phyloP scores from a whole-genome alignment of 2,797 vertebrate genomes.

The Paguma larvata region DNA sequence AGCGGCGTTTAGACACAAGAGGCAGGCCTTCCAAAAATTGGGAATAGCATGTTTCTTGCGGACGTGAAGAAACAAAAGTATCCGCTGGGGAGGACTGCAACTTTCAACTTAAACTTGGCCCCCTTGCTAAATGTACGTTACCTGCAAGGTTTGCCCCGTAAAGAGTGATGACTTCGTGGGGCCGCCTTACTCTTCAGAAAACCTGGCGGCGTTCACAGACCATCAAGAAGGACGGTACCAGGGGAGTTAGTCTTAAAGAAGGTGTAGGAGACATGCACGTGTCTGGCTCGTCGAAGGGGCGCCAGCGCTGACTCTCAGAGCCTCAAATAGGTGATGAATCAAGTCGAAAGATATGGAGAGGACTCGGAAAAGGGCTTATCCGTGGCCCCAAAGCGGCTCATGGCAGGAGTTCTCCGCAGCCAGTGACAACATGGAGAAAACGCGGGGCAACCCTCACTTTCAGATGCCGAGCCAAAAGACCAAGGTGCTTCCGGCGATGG shows the following conservation, averaged over 20 bases:
- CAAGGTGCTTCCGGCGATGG: not conserved
- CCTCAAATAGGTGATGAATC: slow-evolving; percentile 65
- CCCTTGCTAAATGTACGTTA: not conserved
- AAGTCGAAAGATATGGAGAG: slow-evolving; percentile 47
- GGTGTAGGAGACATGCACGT: slow-evolving; percentile 56
- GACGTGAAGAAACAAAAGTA: slow-evolving; percentile 11
- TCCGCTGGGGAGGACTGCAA: not conserved
- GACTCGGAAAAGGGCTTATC: slow-evolving; percentile 49
- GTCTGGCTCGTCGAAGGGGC: slow-evolving; percentile 48
- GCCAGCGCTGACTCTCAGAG: slow-evolving; percentile 60
- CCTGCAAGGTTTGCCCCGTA: slow-evolving; percentile 16
- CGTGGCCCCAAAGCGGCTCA: not conserved
- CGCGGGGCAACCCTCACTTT: not conserved
- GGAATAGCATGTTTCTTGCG: not conserved
- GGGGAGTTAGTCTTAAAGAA: slow-evolving; percentile 56
- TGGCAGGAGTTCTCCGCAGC: not conserved
- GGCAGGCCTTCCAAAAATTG: slow-evolving; percentile 11
- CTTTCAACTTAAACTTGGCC: slow-evolving; percentile 22
- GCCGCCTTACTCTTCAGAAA: slow-evolving; percentile 36
- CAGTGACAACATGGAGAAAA: slow-evolving; percentile 6
- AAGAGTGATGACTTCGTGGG: slow-evolving; percentile 33
- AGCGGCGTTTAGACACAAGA: not conserved
- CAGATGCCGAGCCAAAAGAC: slow-evolving; percentile 37
- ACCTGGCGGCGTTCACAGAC: slow-evolving; percentile 11
- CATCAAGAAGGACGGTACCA: slow-evolving; percentile 57